Percentiles rank a stretch among this genome's conserved stretches.
phyloP scores from a whole-genome alignment of 2,888 invertebrate species.

The Meteorus cinctellus region DNA sequence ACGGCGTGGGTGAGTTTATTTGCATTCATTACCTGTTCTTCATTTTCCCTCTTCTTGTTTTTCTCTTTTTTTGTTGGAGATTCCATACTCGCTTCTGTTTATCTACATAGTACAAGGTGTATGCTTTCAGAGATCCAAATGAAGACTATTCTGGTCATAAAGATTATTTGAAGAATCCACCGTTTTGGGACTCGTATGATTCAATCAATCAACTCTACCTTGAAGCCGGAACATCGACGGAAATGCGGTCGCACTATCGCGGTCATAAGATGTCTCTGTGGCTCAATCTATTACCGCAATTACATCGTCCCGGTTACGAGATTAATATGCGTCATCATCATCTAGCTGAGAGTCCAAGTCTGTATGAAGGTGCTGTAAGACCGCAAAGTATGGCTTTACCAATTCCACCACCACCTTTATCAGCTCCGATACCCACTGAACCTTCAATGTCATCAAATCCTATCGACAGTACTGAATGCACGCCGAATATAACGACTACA shows the following conservation, averaged over 20 bases:
- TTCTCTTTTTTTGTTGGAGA: background rate
- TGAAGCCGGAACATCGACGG: slow-evolving; percentile 77
- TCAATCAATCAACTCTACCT: slow-evolving; percentile 92
- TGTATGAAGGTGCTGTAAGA: slow-evolving; percentile 82
- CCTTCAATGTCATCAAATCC: slow-evolving; percentile 70
- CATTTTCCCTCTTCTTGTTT: background rate
- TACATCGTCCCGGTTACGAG: slow-evolving; percentile 90
- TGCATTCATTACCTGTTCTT: slow-evolving; percentile 35
- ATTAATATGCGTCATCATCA: slow-evolving; percentile 92
- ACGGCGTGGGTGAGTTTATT: slow-evolving; percentile 84
- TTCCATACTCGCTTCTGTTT: background rate
- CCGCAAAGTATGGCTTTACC: slow-evolving; percentile 83
- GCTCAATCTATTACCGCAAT: slow-evolving; percentile 91
- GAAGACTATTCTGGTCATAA: slow-evolving; percentile 69
- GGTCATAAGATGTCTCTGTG: slow-evolving; percentile 96
- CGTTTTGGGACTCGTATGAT: slow-evolving; percentile 93
- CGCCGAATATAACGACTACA: slow-evolving; percentile 77
- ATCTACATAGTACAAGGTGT: background rate
- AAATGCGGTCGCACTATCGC: slow-evolving; percentile 92
- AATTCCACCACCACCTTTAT: slow-evolving; percentile 75
- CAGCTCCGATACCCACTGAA: slow-evolving; percentile 74
- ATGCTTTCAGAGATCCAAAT: slow-evolving; percentile 80
- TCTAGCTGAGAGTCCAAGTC: slow-evolving; percentile 79
- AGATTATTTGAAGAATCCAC: slow-evolving; percentile 75
- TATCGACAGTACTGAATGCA: slow-evolving; percentile 82